Conservation (phyloP, 2,113 vertebrate genomes). For the Malurus alboscapulatus region DNA sequence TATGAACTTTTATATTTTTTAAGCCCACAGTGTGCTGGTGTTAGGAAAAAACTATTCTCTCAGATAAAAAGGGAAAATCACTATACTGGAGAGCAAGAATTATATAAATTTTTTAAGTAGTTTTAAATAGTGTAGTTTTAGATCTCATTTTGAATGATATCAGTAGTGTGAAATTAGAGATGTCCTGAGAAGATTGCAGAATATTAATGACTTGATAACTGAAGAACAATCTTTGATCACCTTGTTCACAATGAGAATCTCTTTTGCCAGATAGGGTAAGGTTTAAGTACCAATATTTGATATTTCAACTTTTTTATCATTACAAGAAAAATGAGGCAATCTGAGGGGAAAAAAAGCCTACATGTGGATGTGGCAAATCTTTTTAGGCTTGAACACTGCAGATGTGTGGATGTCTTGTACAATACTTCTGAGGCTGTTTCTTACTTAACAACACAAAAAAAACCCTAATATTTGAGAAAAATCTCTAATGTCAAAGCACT, state of each 20-base stretch:
- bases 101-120: neutral
- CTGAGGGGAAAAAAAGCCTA: rapidly evolving
- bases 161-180: neutral
- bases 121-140: neutral
- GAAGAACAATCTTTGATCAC: neutral
- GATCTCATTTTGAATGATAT: neutral
- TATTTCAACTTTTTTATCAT: neutral
- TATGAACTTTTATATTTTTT: neutral
- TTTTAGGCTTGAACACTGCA: neutral
- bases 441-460: neutral
- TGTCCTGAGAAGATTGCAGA: neutral
- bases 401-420: neutral
- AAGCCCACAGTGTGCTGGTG: neutral
- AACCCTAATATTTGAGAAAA: neutral
- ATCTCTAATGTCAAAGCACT: neutral
- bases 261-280: neutral
- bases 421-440: neutral
- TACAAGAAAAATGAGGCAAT: neutral
- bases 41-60: neutral
- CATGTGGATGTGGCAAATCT: neutral
- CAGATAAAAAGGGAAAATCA: neutral
- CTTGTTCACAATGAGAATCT: neutral
- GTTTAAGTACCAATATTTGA: neutral
- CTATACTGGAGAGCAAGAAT: neutral
- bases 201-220: neutral